phyloP scores from a whole-genome alignment of 2,797 vertebrate genomes.

The Hafferia zeledoni region DNA sequence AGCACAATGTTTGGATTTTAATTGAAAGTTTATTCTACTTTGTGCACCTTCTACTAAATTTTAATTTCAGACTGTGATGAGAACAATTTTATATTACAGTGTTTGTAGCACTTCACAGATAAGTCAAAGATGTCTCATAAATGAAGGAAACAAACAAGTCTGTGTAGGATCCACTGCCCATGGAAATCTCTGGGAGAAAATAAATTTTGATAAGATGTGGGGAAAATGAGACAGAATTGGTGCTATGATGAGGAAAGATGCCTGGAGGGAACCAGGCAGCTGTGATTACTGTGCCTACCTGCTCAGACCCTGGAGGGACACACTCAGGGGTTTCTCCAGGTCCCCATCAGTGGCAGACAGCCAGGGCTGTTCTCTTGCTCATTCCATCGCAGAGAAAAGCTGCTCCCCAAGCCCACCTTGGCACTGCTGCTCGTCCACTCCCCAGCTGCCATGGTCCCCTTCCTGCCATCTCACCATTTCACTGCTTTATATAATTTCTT shows the following conservation, averaged over 20 bases:
- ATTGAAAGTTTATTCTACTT: slow-evolving; percentile 75
- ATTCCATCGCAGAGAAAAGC: neutral
- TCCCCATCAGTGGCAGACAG: neutral
- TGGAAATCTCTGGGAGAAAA: neutral
- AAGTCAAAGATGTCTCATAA: slow-evolving; percentile 25
- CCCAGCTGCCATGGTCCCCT: accelerated
- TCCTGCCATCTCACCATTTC: neutral
- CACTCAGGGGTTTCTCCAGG: accelerated
- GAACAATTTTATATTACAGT: neutral
- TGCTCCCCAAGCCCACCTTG: accelerated
- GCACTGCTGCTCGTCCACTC: neutral
- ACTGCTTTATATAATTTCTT: neutral
- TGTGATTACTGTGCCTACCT: neutral
- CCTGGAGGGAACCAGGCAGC: accelerated
- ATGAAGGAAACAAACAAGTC: slow-evolving; percentile 3
- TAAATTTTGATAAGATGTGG: neutral
- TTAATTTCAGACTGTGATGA: slow-evolving; percentile 69
- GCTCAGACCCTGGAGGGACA: neutral
- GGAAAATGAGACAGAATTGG: neutral
- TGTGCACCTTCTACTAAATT: slow-evolving; percentile 66
- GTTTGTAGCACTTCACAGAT: neutral
- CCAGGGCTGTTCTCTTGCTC: neutral
- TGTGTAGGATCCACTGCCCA: neutral
- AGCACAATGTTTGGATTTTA: slow-evolving; percentile 67
- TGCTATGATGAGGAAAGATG: neutral